Evolutionary conservation across 2,113 vertebrate species (phyloP).

Genomic region (Anarhynchus alexandrinus): DNA sequence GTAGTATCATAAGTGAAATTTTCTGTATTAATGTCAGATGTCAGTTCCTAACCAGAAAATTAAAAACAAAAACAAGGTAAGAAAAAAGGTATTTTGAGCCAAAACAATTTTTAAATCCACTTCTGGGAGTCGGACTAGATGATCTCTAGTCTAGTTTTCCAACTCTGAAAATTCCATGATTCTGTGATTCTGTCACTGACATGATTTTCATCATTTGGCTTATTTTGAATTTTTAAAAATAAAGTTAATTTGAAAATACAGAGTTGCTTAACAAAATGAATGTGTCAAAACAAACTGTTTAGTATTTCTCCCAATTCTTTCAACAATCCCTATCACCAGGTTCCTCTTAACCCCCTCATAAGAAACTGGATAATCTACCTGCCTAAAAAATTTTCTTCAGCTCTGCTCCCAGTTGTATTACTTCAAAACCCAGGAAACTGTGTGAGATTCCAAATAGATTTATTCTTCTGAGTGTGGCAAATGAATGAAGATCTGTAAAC

Average conservation of each 20-base stretch:
- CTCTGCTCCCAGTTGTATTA: background rate
- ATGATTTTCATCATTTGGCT: background rate
- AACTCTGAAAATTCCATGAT: too few relatives aligned
- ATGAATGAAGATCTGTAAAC: background rate
- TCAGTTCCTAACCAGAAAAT: background rate
- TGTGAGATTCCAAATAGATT: background rate
- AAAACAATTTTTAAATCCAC: background rate
- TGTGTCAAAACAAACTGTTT: background rate
- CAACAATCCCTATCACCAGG: background rate
- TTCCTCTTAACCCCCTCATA: background rate
- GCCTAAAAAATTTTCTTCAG: background rate
- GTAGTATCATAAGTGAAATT: background rate
- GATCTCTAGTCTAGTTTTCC: too few relatives aligned
- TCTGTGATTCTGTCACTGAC: background rate
- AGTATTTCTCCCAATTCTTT: background rate
- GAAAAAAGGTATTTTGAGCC: background rate
- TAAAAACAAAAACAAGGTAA: background rate
- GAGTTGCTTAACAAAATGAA: background rate
- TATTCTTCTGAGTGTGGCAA: background rate
- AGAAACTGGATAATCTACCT: background rate
- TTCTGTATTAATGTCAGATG: background rate
- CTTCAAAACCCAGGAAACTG: background rate
- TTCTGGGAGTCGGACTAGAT: background rate
- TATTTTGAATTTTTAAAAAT: background rate
- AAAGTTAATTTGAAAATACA: background rate